Evolutionary conservation across 2,888 invertebrate genomes (phyloP).

Genomic region (Yponomeuta malinellus): DNA sequence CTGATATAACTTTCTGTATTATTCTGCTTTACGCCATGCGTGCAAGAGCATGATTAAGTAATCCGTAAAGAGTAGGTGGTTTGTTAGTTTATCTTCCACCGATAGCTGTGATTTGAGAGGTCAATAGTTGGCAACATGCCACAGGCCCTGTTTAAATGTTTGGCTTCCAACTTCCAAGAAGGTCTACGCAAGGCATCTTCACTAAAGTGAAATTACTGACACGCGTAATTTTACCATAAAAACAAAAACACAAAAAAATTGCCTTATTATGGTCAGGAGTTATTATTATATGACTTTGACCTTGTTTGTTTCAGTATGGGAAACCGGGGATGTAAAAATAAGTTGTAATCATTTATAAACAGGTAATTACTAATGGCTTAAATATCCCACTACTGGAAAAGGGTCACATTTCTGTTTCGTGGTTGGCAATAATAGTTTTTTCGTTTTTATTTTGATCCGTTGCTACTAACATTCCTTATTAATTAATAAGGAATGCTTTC

Average conservation of each 20-base stretch:
- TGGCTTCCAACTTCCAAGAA: background rate
- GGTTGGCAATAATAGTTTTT: too few species aligned
- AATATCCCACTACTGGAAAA: too few species aligned
- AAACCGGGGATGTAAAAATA: too few species aligned
- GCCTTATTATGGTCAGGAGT: too few species aligned
- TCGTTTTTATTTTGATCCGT: too few species aligned
- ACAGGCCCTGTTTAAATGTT: slow-evolving; percentile 23
- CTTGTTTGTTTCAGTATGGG: too few species aligned
- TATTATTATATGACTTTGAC: too few species aligned
- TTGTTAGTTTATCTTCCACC: slow-evolving; percentile 27
- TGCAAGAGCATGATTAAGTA: slow-evolving; percentile 20
- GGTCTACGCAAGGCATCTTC: background rate
- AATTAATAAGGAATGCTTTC: too few species aligned
- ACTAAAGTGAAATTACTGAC: background rate
- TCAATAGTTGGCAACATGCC: slow-evolving; percentile 29
- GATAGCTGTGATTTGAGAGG: slow-evolving; percentile 29
- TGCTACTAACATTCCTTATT: too few species aligned
- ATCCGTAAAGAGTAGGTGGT: slow-evolving; percentile 17
- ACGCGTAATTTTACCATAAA: background rate
- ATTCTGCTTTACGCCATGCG: slow-evolving; percentile 14
- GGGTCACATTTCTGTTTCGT: too few species aligned
- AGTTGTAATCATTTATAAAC: too few species aligned
- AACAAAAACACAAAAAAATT: background rate
- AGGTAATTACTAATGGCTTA: too few species aligned
- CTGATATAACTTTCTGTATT: background rate